These are phyloP conservation scores for Numenius phaeopus DNA, from an alignment of 2,797 vertebrate species.

Conservation along the genomic window DNA sequence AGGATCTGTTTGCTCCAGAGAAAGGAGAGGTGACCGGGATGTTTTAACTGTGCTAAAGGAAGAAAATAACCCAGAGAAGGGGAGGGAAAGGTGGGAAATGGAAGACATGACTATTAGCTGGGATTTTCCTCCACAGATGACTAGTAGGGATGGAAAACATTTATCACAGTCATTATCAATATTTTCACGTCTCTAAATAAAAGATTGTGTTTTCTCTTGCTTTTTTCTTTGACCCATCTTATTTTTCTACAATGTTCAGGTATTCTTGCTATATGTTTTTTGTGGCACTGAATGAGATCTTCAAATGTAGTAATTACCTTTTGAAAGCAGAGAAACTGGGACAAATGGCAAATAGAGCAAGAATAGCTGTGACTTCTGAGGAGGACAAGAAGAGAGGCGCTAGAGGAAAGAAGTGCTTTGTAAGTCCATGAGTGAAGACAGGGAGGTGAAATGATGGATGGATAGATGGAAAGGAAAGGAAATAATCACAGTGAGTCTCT, in stretches of 20 bases:
- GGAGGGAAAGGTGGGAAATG: neutral
- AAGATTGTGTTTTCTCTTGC: neutral
- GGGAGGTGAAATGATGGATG: too few relatives aligned
- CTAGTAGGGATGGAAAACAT: neutral
- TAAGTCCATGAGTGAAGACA: neutral
- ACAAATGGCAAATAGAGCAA: neutral
- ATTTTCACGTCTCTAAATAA: neutral
- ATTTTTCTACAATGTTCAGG: neutral
- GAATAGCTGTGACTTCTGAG: neutral
- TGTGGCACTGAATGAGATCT: neutral
- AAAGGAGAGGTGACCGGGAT: neutral
- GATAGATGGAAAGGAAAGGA: neutral
- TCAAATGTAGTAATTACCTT: neutral
- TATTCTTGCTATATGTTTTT: neutral
- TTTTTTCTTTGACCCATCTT: neutral
- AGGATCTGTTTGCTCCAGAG: neutral
- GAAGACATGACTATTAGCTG: neutral
- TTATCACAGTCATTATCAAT: neutral
- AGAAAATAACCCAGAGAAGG: neutral
- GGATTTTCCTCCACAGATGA: neutral
- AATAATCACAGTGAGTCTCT: neutral
- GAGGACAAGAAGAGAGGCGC: neutral
- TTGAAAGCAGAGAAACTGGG: neutral
- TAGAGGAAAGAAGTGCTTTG: neutral
- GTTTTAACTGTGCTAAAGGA: neutral